phyloP scores from a whole-genome alignment of 1,140 invertebrate species.

The Hypothenemus hampei region DNA sequence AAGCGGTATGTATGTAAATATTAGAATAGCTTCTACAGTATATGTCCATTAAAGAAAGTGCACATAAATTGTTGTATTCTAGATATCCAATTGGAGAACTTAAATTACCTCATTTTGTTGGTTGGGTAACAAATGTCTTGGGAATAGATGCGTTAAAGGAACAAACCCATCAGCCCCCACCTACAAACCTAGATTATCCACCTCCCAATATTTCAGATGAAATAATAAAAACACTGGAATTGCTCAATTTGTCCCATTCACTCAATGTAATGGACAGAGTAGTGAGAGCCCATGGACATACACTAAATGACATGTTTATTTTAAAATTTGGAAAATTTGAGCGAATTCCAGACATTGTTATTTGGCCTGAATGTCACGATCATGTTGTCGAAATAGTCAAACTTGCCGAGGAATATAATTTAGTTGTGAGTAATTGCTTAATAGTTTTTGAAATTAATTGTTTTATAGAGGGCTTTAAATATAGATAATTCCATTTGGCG shows the following conservation, averaged over 20 bases:
- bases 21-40: background rate
- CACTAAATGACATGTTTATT: slow-evolving; percentile 82
- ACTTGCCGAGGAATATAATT: slow-evolving; percentile 66
- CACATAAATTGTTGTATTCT: background rate
- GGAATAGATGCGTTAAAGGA: slow-evolving; percentile 54
- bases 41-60: background rate
- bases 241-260: slow-evolving; percentile 65
- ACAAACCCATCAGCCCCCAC: slow-evolving; percentile 48
- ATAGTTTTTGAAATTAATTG: too few species aligned
- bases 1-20: slow-evolving; percentile 54
- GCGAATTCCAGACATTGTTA: slow-evolving; percentile 87
- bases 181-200: slow-evolving; percentile 53
- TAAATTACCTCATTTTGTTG: slow-evolving; percentile 69
- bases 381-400: slow-evolving; percentile 79
- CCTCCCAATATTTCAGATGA: slow-evolving; percentile 49
- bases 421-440: slow-evolving; percentile 58
- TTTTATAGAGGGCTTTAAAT: too few species aligned
- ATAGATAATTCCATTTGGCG: slow-evolving; percentile 81
- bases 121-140: slow-evolving; percentile 75
- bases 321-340: slow-evolving; percentile 64
- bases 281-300: slow-evolving; percentile 92
- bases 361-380: slow-evolving; percentile 85
- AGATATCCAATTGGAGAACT: slow-evolving; percentile 81
- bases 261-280: slow-evolving; percentile 71
- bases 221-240: slow-evolving; percentile 58